Evolutionary conservation across 2,888 invertebrate genomes (phyloP), one percentile per base, ranked within the genome.

Genomic region (Parnassius glacialis): DNA sequence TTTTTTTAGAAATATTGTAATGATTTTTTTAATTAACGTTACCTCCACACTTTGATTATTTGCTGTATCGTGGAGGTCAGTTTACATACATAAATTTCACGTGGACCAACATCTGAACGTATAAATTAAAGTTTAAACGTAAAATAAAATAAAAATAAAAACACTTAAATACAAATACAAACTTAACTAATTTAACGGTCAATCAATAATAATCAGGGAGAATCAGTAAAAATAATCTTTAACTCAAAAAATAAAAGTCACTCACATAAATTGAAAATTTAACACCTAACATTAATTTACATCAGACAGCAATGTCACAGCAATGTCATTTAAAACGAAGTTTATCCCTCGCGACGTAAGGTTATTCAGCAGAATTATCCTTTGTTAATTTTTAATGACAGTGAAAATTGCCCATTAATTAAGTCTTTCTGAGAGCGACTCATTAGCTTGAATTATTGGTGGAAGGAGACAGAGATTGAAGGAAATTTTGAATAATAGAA

Each of bases 321-420:
- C 25, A 13, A 13, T 11, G 45, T 34, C 53, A 50, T 53, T 53
- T 45, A 59, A 59, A 25, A 52, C 12, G 9, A 43, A 34, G 3
- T 34, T 50, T 9, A 11, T 52, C 52, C 42, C 45, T 45, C 0
- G 25, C 12, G 56, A 52, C 55, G 12, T 34, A 10, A 34, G 42
- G 25, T 62, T 57, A 48, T 53, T 57, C 48, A 51, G 54, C 52
- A 43, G 45, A 61, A 62, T 47, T 34, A 44, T 43, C 59, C 50
- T 56, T 62, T 67, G 62, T 65, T 65, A 42, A 10, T 45, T 10
- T 54, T 52, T 42, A 64, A 63, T 62, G 55, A 42, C 55, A 56
- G 58, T 59, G 61, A 63, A 60, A 67, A 65, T 64, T 61, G 61
- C 59, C 64, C 63, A 60, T 65, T 65, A 61, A 63, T 65, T 57